Evolutionary conservation across 2,888 invertebrate genomes (phyloP).

Genomic region (Amphipyra berbera): DNA sequence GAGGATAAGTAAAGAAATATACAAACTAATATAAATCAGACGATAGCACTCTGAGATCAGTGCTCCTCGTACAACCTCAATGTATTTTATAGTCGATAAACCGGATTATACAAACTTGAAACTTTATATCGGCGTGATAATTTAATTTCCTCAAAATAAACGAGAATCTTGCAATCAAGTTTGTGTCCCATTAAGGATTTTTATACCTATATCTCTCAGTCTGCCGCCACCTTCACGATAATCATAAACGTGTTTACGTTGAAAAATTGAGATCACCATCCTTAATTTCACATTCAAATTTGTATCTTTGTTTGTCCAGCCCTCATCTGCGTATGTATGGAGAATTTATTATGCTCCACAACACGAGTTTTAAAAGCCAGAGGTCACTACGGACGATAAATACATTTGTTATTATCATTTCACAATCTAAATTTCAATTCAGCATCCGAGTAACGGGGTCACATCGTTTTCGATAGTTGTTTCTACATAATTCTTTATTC

Average conservation of each 20-base stretch:
- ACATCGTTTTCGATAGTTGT: slow-evolving; percentile 79
- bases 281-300: slow-evolving; percentile 85
- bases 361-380: slow-evolving; percentile 74
- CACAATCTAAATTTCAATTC: slow-evolving; percentile 85
- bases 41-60: slow-evolving; percentile 4
- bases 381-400: slow-evolving; percentile 83
- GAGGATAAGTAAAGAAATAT: slow-evolving; percentile 10
- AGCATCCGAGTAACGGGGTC: slow-evolving; percentile 85
- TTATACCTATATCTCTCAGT: slow-evolving; percentile 47
- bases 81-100: neutral
- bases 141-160: slow-evolving; percentile 26
- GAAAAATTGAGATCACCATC: slow-evolving; percentile 79
- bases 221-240: slow-evolving; percentile 57
- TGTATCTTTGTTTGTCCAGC: slow-evolving; percentile 82
- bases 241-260: slow-evolving; percentile 75
- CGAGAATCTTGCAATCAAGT: slow-evolving; percentile 26
- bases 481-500: slow-evolving; percentile 78
- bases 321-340: slow-evolving; percentile 84
- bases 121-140: slow-evolving; percentile 16
- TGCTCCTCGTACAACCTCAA: slow-evolving; percentile 5
- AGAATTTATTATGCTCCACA: slow-evolving; percentile 77
- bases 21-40: slow-evolving; percentile 16
- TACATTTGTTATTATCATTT: slow-evolving; percentile 85
- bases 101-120: slow-evolving; percentile 18
- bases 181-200: slow-evolving; percentile 30